Evolutionary conservation across 2,113 vertebrate species (phyloP).

Genomic region (Caloenas nicobarica): DNA sequence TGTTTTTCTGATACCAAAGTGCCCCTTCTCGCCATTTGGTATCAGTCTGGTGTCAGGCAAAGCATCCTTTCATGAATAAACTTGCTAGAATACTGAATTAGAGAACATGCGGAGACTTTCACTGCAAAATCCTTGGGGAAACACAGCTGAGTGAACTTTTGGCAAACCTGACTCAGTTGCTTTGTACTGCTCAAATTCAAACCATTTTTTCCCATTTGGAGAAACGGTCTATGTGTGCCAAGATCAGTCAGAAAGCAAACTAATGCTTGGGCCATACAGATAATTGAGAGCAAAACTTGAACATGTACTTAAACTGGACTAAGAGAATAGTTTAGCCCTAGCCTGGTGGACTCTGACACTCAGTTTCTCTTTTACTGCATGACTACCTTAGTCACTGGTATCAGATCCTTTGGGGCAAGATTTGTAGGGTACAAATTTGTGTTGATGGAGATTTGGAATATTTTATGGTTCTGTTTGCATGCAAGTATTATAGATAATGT

Average conservation of each 20-base stretch:
- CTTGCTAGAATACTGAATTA: neutral
- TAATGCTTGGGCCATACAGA: neutral
- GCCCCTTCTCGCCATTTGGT: neutral
- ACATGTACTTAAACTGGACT: neutral
- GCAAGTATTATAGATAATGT: neutral
- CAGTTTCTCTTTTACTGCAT: neutral
- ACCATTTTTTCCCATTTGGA: neutral
- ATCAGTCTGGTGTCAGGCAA: neutral
- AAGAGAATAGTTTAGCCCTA: neutral
- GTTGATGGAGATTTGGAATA: neutral
- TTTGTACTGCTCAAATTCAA: neutral
- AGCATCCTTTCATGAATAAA: neutral
- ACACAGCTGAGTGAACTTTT: neutral
- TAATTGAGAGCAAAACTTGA: neutral
- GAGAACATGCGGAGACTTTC: neutral
- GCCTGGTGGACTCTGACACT: neutral
- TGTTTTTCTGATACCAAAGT: neutral
- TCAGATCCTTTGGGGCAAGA: neutral
- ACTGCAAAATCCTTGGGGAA: neutral
- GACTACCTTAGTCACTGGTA: neutral
- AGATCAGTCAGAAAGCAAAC: neutral
- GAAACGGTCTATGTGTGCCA: neutral
- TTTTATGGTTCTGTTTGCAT: neutral
- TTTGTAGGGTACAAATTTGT: neutral
- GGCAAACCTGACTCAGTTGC: neutral